These are phyloP conservation scores for Hemibagrus wyckioides DNA, from an alignment of 2,113 vertebrate species.

Conservation along the genomic window DNA sequence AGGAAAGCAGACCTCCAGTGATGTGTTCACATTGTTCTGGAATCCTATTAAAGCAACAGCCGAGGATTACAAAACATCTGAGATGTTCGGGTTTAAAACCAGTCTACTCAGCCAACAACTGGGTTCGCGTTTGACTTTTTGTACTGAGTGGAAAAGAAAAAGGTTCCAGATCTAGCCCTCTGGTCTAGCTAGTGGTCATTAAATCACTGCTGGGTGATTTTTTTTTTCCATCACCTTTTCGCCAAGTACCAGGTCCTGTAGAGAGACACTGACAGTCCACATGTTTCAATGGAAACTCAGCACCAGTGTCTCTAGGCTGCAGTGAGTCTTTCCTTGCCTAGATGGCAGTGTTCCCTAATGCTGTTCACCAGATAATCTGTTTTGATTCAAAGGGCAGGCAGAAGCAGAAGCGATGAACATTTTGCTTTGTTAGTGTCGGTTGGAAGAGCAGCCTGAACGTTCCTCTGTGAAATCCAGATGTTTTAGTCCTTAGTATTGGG, in stretches of 20 bases:
- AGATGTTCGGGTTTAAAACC: slow-evolving; percentile 4
- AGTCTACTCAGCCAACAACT: not conserved
- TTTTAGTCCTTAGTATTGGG: not conserved
- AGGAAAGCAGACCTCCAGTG: slow-evolving; percentile 10
- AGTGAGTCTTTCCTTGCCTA: slow-evolving; percentile 33
- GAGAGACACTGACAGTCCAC: not conserved
- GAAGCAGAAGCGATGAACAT: not conserved
- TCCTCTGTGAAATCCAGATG: slow-evolving; percentile 15
- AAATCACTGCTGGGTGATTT: not conserved
- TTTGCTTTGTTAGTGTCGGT: slow-evolving; percentile 6
- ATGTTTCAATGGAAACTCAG: not conserved
- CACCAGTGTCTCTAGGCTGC: not conserved
- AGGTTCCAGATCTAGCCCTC: not conserved
- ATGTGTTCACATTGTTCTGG: slow-evolving; percentile 17
- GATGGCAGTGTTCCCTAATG: slow-evolving; percentile 51
- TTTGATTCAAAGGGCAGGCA: slow-evolving; percentile 9
- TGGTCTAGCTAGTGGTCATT: not conserved
- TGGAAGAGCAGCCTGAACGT: not conserved
- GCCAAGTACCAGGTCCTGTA: not conserved
- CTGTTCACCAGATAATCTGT: slow-evolving; percentile 9
- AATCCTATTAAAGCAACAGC: slow-evolving; percentile 37
- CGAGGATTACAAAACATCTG: slow-evolving; percentile 13
- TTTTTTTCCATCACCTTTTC: slow-evolving; percentile 1
- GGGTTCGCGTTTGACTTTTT: not conserved
- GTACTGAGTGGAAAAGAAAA: not conserved